A percentile compares a stretch with the other conserved stretches of the same genome.
These are phyloP conservation scores for Caenorhabditis imperialis DNA, from an alignment of 2,888 invertebrate species.

Conservation along the genomic window DNA sequence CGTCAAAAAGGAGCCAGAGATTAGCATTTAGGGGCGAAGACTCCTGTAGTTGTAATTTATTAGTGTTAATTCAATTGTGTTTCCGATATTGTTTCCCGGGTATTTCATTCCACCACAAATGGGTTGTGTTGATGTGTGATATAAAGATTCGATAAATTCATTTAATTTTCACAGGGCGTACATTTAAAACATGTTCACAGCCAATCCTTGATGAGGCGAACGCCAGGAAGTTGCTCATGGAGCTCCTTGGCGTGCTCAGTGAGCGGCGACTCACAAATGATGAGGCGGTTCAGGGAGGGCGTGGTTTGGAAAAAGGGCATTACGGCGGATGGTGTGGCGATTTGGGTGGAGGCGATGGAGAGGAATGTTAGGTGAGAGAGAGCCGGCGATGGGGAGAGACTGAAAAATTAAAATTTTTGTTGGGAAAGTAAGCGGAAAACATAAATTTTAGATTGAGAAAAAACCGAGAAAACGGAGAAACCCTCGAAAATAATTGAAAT, in stretches of 20 bases:
- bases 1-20: conserved; percentile 11
- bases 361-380: conserved; percentile 56
- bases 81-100: background rate
- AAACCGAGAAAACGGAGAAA: background rate
- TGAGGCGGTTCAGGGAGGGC: conserved; percentile 46
- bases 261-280: conserved; percentile 58
- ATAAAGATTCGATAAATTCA: background rate
- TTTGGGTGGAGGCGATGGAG: conserved; percentile 52
- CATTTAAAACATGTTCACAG: conserved; percentile 20
- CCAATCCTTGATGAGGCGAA: conserved; percentile 56
- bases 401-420: conserved; percentile 10
- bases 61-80: background rate
- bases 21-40: conserved; percentile 10
- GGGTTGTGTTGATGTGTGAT: background rate
- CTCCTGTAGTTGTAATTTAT: too few species aligned
- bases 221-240: conserved; percentile 25
- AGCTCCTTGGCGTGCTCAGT: conserved; percentile 50
- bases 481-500: too few species aligned
- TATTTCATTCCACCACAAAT: background rate
- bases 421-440: too few species aligned
- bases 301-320: conserved; percentile 38
- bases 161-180: background rate
- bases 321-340: conserved; percentile 22
- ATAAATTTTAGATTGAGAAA: too few species aligned
- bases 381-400: conserved; percentile 23